phyloP scores from a whole-genome alignment of 2,113 vertebrate species.

The Odocoileus virginianus region DNA sequence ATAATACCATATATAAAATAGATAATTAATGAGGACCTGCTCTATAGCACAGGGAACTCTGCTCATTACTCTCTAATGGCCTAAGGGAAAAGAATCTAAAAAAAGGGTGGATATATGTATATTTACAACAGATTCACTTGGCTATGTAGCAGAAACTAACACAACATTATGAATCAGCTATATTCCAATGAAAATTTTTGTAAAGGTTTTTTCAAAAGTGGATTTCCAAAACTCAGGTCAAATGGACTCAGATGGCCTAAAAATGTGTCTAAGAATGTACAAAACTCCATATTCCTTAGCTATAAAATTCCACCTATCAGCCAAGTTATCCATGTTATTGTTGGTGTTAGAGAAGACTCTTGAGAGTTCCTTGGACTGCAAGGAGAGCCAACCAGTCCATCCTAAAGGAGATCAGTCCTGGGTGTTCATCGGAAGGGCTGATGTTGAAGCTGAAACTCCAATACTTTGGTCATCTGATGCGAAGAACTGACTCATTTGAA shows the following conservation, averaged over 20 bases:
- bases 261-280: rapidly evolving
- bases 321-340: background rate
- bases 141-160: background rate
- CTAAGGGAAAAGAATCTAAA: background rate
- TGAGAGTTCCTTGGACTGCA: background rate
- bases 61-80: background rate
- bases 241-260: background rate
- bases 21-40: background rate
- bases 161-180: background rate
- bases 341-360: background rate
- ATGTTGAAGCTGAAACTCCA: background rate
- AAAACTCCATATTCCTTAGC: background rate
- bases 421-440: background rate
- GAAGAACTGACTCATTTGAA: background rate
- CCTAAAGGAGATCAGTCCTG: background rate
- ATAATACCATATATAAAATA: background rate
- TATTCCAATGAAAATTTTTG: background rate
- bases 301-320: background rate
- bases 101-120: background rate
- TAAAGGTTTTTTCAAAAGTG: background rate
- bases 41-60: background rate
- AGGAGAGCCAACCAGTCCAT: background rate
- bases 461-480: background rate
- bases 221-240: background rate
- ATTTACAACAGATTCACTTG: background rate